Conservation (phyloP, 2,797 vertebrate species). For the Miichthys miiuy region DNA sequence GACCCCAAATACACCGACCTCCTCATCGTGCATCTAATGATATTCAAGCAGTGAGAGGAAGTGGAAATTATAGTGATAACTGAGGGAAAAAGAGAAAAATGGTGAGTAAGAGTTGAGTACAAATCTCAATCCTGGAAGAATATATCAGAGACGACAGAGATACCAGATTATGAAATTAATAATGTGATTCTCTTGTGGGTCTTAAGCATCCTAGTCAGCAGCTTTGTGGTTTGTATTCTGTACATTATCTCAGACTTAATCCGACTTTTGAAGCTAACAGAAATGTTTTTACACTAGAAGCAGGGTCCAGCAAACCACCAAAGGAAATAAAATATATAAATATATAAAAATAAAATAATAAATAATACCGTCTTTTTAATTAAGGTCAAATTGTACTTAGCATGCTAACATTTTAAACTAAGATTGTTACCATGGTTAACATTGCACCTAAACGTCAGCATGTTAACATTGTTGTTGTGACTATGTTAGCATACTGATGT, state of each 20-base stretch:
- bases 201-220: background rate
- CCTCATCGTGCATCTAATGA: no score
- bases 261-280: background rate
- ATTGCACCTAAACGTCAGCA: background rate
- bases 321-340: no score
- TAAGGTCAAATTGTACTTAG: background rate
- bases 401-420: background rate
- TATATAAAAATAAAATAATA: no score
- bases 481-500: background rate
- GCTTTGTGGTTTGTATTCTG: background rate
- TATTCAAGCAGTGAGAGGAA: background rate
- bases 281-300: background rate
- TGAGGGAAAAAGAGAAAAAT: background rate
- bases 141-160: background rate
- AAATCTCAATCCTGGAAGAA: background rate
- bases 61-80: background rate
- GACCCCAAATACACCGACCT: background rate
- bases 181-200: background rate
- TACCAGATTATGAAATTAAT: background rate
- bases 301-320: no score
- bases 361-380: background rate
- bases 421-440: background rate
- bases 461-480: background rate
- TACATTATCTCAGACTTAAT: background rate
- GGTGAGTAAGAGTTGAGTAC: no score